phyloP scores from a whole-genome alignment of 2,888 invertebrate genomes.

The Polydrusus cervinus region DNA sequence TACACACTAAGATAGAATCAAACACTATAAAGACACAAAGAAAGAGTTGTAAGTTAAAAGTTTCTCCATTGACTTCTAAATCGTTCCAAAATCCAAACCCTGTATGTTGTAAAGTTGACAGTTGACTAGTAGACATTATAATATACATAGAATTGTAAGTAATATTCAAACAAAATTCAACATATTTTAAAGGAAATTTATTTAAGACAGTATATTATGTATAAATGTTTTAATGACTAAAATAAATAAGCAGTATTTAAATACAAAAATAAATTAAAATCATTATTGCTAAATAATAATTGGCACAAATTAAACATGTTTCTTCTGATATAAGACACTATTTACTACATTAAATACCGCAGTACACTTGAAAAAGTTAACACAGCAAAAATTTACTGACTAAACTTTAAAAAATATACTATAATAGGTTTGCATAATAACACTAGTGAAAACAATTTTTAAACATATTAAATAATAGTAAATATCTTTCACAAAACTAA shows the following conservation, averaged over 20 bases:
- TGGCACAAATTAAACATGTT: conserved; percentile 44
- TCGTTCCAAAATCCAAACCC: too few species aligned
- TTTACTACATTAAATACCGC: conserved; percentile 18
- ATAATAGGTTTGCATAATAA: conserved; percentile 4
- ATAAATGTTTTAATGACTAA: conserved; percentile 20
- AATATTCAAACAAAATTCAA: not conserved
- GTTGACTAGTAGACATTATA: too few species aligned
- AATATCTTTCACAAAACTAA: too few species aligned
- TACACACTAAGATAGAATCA: too few species aligned
- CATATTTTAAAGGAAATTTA: conserved; percentile 15
- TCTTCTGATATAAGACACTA: conserved; percentile 22
- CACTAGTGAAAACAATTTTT: too few species aligned
- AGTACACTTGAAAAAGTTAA: conserved; percentile 25
- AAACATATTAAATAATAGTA: too few species aligned
- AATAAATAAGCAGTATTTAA: conserved; percentile 37
- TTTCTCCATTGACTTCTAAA: too few species aligned
- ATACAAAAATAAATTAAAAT: conserved; percentile 40
- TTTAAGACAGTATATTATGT: conserved; percentile 21
- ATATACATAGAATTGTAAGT: not conserved
- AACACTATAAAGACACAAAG: too few species aligned
- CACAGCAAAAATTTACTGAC: conserved; percentile 23
- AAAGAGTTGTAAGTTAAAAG: too few species aligned
- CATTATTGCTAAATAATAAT: conserved; percentile 40
- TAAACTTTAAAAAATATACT: conserved; percentile 22
- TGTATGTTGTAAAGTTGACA: too few species aligned